A percentile compares a stretch with the other conserved stretches of the same genome.
These are phyloP conservation scores for Mormoops blainvillei DNA, from an alignment of 2,113 vertebrate species.

Conservation along the genomic window DNA sequence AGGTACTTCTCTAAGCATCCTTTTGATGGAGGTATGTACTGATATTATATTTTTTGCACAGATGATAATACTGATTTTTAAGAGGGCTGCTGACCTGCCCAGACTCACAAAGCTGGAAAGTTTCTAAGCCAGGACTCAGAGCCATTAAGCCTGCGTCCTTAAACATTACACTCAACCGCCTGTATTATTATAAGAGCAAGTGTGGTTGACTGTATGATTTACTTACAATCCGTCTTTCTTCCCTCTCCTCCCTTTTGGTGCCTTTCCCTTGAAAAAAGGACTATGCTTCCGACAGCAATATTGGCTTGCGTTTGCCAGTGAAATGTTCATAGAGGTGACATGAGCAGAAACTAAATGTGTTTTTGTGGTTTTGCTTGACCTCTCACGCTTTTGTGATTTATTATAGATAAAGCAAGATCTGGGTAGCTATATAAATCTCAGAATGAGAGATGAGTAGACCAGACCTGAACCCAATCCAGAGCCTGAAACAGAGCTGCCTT, in stretches of 20 bases:
- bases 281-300: rapidly evolving
- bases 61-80: not conserved
- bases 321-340: not conserved
- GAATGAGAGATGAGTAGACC: not conserved
- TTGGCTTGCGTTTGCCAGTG: not conserved
- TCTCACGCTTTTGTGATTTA: not conserved
- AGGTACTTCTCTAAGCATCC: not conserved
- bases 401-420: not conserved
- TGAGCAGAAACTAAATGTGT: not conserved
- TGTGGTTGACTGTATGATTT: not conserved
- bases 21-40: not conserved
- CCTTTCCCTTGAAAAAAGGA: not conserved
- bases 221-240: not conserved
- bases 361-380: not conserved
- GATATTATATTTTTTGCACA: not conserved
- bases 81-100: not conserved
- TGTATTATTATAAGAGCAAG: not conserved
- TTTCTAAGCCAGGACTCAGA: not conserved
- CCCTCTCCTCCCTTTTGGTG: not conserved
- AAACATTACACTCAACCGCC: no score
- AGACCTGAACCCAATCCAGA: not conserved
- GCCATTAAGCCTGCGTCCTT: not conserved
- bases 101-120: not conserved
- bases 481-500: not conserved
- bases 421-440: not conserved